These are phyloP conservation scores for Hylaeus volcanicus DNA, from an alignment of 1,140 invertebrate genomes.

Conservation along the genomic window DNA sequence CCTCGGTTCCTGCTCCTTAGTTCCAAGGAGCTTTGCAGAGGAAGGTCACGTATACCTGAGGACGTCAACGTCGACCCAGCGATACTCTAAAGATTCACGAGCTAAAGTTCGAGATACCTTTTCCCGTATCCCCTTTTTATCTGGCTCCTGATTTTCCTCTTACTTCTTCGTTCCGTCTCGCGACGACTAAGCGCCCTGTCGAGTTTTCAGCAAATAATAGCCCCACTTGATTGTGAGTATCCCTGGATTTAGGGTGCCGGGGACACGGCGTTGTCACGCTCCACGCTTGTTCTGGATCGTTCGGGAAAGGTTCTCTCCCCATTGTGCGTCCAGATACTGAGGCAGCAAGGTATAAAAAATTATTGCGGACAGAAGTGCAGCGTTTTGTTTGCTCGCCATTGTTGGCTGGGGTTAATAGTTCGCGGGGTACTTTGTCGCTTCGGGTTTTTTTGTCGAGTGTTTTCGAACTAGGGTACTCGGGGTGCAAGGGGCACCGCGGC, in stretches of 20 bases:
- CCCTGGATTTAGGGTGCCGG: conserved; percentile 45
- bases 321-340: conserved; percentile 34
- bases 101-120: conserved; percentile 25
- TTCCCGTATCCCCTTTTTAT: conserved; percentile 35
- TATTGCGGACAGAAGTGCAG: conserved; percentile 57
- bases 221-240: conserved; percentile 68
- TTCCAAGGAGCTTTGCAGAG: conserved; percentile 27
- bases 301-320: conserved; percentile 29
- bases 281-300: conserved; percentile 48
- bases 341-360: conserved; percentile 53
- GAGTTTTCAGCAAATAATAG: conserved; percentile 67
- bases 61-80: conserved; percentile 21
- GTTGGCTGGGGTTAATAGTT: conserved; percentile 58
- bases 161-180: not conserved
- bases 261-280: conserved; percentile 41
- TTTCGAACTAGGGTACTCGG: conserved; percentile 13
- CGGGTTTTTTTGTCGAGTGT: conserved; percentile 33
- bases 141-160: conserved; percentile 22
- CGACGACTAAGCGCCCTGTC: conserved; percentile 17
- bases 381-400: conserved; percentile 57
- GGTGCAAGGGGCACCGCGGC: not conserved
- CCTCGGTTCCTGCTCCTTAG: conserved; percentile 16
- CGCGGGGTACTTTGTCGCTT: conserved; percentile 30
- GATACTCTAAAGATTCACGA: conserved; percentile 15
- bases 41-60: conserved; percentile 55